Base-by-base conservation (phyloP, 2,888 invertebrate genomes). In the Ochlodes sylvanus region DNA sequence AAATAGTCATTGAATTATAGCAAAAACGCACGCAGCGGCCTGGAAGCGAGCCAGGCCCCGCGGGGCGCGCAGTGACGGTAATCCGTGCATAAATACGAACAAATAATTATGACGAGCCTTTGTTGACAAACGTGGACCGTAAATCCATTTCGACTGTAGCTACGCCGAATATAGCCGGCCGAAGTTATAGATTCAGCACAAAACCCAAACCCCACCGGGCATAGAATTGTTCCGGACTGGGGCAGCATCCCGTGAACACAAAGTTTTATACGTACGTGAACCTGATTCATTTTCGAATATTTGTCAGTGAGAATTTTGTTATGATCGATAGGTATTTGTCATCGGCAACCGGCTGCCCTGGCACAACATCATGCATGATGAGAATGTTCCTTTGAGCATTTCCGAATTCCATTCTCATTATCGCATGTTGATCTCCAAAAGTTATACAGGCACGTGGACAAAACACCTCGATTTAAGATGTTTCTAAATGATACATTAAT, bases 1-100 rank as follows among this genome's bases (percentile, higher is more conserved):
- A 85, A 88, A 89, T 87, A 87, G 85, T 76, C 78, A 78, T 81
- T 80, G 79, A 85, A 86, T 85, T 82, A 83, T 82, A 84, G 83
- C 81, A 80, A 84, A 85, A 84, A 75, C 71, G 69, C 71, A 71
- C 85, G 83, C 85, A 83, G 78, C 74, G 71, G 68, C 70, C 79
- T 89, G 89, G 89, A 80, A 21, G 63, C 21, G 69, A 57, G 87
- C 89, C 89, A 89, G 83, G 74, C 79, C 82, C 84, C 79, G 81
- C 82, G 81, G 79, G 79, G 80, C 82, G 81, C 52, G 52, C n/a
- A 5, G 21, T 27, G 14, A 52, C 52, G 21, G 52, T 71, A 65
- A 71, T 71, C 69, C 71, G 64, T 75, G 70, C 73, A 72, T 71
- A 74, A 71, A 72, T 72, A 68, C 70, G 71, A 63, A 71, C 65